Base-by-base conservation (phyloP, 1,140 invertebrate species). In the Drosophila serrata region DNA sequence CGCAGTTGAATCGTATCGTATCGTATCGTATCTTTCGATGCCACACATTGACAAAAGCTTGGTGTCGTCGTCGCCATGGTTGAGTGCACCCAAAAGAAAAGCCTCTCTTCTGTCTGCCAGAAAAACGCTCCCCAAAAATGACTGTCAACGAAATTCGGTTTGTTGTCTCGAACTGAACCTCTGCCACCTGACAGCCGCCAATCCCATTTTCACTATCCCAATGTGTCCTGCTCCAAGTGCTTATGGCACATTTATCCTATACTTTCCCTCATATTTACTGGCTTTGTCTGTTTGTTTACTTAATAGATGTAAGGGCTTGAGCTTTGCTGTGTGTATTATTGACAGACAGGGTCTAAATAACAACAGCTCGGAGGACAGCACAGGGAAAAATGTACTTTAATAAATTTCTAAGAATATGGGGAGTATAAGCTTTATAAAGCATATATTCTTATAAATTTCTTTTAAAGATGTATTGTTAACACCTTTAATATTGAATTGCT, bases 231-330 rank as follows among this genome's bases (percentile, higher is more conserved):
- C 46, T 17, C 15, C 67, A 64, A 79, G 75, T 73, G 79, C 72
- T 79, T 82, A 79, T 76, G 79, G 63, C 76, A 76, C 75, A 72
- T 60, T 76, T 82, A 72, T 49, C 46, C 51, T 40, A 42, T 39
- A 35, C 19, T 67, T 60, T 48, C 42, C 61, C 33, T 22, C 46
- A 27, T 57, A 58, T 76, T 61, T 79, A 58, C 63, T 79, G 69
- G 51, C 51, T 55, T 55, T 55, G 51, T 37, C 33, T 81, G 70
- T 84, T 84, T 81, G 81, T 82, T 75, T 74, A 62, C 77, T 81
- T 56, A 70, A 86, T 75, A 86, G 74, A 84, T 68, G 46, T 61
- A 40, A 65, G 63, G 62, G 78, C 72, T 74, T 73, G 61, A 73
- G 67, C 74, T 67, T 40, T 73, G 49, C 46, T 70, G 49, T 74